Conservation (phyloP, 2,113 vertebrate species). For the Uria aalge region DNA sequence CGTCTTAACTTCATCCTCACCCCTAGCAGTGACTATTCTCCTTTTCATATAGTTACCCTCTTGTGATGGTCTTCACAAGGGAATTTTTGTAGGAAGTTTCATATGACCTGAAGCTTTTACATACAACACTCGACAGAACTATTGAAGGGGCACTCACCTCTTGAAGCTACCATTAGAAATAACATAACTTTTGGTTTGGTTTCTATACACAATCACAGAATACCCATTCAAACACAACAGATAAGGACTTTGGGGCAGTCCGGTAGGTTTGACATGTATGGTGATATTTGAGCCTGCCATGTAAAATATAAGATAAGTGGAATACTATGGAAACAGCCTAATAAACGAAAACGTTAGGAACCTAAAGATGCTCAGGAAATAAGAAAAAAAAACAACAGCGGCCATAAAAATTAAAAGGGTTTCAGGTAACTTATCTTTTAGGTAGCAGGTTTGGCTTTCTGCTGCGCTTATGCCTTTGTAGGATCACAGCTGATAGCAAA, state of each 20-base stretch:
- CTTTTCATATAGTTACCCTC: background rate
- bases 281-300: background rate
- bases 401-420: background rate
- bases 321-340: background rate
- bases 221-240: background rate
- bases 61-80: background rate
- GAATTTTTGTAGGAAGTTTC: background rate
- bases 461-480: background rate
- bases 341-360: background rate
- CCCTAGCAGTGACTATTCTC: background rate
- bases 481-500: background rate
- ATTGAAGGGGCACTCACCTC: background rate
- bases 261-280: background rate
- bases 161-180: background rate
- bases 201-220: background rate
- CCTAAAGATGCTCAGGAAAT: background rate
- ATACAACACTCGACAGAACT: background rate
- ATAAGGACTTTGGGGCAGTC: background rate
- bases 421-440: background rate
- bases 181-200: background rate
- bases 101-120: background rate
- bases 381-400: background rate
- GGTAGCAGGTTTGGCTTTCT: background rate
- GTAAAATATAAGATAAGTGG: background rate
- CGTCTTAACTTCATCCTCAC: background rate